Evolutionary conservation across 2,113 vertebrate genomes (phyloP), one percentile per base, ranked within the genome.

Genomic region (Pyxicephalus adspersus): DNA sequence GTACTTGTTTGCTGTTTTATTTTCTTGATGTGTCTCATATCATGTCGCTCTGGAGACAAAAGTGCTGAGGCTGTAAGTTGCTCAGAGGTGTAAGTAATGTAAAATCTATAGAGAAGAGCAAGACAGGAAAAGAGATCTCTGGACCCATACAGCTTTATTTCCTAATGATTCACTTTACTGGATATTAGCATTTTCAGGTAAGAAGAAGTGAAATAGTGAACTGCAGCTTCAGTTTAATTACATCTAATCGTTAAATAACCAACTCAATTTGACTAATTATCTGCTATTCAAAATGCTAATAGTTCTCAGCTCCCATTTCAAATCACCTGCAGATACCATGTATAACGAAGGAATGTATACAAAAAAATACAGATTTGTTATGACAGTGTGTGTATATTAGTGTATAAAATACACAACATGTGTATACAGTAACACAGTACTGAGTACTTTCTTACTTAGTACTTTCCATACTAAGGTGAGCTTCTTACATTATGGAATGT

Each of bases 221-320:
- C 50, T 73, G 26, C 23, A 20, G 26, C 23, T 73, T 51, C 38
- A 52, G 54, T 72, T 50, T 63, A 80, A 80, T 80, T 81, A 72
- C 38, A 57, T 64, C 28, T 64, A 81, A 81, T 51, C 74, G 79
- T 81, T 73, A 54, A 81, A 74, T 82, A 82, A 82, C 61, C 22
- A 82, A 38, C 51, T 66, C 31, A 66, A 58, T 82, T 82, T 66
- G 51, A 71, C 70, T 74, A 82, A 82, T 82, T 82, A 66, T 66
- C 17, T 26, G 29, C 51, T 64, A 75, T 82, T 82, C 63, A 66
- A 51, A n/a, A 82, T 82, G 80, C 70, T 65, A 75, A 82, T 82
- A 38, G 26, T 64, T 75, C 70, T 82, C 63, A 58, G 60, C 34
- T 51, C 26, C 71, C 28, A 9, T 8, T 26, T 71, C 65, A 64